phyloP scores from a whole-genome alignment of 2,113 vertebrate species.

The Polypterus senegalus region DNA sequence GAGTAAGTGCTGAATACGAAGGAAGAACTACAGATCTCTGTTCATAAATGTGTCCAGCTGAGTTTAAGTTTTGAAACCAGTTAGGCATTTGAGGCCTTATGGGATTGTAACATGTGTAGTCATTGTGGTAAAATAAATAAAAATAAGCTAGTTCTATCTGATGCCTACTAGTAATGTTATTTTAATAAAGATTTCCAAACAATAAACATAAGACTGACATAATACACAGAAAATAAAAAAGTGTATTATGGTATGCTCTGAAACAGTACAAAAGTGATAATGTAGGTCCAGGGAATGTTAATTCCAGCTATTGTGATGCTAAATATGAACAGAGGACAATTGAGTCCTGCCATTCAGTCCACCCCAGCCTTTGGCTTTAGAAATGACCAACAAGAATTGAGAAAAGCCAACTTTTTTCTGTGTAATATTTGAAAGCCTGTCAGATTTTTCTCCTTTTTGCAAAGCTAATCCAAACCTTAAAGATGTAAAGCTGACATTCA shows the following conservation, averaged over 20 bases:
- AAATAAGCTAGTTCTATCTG: too few relatives aligned
- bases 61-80: too few relatives aligned
- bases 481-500: conserved; percentile 68
- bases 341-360: conserved; percentile 53
- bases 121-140: too few relatives aligned
- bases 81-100: too few relatives aligned
- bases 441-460: conserved; percentile 53
- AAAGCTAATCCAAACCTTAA: conserved; percentile 71
- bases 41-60: too few relatives aligned
- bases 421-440: conserved; percentile 72
- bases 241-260: conserved; percentile 33
- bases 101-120: too few relatives aligned
- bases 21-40: too few relatives aligned
- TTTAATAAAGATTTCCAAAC: too few relatives aligned
- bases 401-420: conserved; percentile 43
- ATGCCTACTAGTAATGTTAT: too few relatives aligned
- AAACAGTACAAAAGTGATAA: conserved; percentile 47
- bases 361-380: conserved; percentile 53
- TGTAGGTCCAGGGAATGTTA: conserved; percentile 56
- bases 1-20: too few relatives aligned
- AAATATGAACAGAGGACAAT: conserved; percentile 55
- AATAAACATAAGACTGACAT: conserved; percentile 4
- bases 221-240: conserved; percentile 20
- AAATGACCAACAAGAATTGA: conserved; percentile 58
- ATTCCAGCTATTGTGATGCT: conserved; percentile 71